These are phyloP conservation scores for Halictus rubicundus DNA, from an alignment of 1,140 invertebrate genomes.

Conservation along the genomic window DNA sequence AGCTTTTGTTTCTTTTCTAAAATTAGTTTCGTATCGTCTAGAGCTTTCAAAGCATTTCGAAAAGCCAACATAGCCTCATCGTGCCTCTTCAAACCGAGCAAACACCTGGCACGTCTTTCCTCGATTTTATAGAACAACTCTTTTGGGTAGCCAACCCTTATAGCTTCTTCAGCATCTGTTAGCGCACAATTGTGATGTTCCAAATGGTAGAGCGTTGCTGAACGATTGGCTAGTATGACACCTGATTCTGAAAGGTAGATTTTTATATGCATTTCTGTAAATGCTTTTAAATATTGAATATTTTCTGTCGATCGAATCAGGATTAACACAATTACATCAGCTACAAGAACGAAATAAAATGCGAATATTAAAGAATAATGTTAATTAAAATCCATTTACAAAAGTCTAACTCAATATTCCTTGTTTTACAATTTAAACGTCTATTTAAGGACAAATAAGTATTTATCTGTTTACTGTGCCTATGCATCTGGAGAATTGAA, in stretches of 20 bases:
- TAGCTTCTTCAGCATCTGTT: slow-evolving; percentile 86
- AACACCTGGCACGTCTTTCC: slow-evolving; percentile 88
- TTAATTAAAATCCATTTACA: no score
- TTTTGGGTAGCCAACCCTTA: slow-evolving; percentile 87
- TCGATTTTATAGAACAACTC: slow-evolving; percentile 89
- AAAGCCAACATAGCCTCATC: slow-evolving; percentile 85
- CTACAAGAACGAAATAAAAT: no score
- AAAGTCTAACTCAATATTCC: no score
- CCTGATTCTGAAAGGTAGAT: slow-evolving; percentile 82
- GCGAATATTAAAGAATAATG: no score
- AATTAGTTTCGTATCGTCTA: slow-evolving; percentile 85
- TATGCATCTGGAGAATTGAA: no score
- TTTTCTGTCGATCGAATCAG: no score
- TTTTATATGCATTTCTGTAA: neutral
- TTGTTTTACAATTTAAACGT: no score
- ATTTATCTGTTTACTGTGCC: no score
- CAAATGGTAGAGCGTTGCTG: slow-evolving; percentile 91
- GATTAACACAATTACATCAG: no score
- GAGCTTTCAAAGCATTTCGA: slow-evolving; percentile 82
- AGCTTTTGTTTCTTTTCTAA: slow-evolving; percentile 85
- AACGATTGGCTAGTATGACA: slow-evolving; percentile 92
- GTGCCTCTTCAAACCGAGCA: slow-evolving; percentile 86
- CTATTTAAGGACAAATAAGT: no score
- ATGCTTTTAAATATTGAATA: no score
- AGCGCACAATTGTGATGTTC: slow-evolving; percentile 85